Evolutionary conservation across 53 echinoderm and acorn worm genomes (phyloP), one percentile per base, ranked within the genome.

Genomic region (Echinarachnius parma): DNA sequence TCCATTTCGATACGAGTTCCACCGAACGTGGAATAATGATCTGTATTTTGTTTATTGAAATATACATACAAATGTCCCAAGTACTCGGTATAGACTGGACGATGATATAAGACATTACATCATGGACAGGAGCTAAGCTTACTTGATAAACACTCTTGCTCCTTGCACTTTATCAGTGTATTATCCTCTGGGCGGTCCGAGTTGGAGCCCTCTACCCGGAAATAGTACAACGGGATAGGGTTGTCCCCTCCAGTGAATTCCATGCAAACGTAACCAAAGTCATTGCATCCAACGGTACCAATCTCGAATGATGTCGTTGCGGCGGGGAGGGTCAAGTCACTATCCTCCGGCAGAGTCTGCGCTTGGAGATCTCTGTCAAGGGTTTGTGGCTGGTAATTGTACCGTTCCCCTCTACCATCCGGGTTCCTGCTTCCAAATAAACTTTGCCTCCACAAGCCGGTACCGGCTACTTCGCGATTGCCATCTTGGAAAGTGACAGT

Each of bases 241-340:
- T 62, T 64, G 60, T 86, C 83, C 35, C 93, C 93, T 31, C 81
- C 86, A 61, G 93, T 89, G 53, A 93, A 93, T 58, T 93, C 93
- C 10, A 88, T 66, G 52, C 93, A 93, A 27, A 93, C 33, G 69
- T 89, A 89, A 4, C 71, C 77, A 31, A 76, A 55, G 18, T 75
- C 82, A 9, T 80, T 82, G 35, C 93, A 93, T 28, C 93, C 93
- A 4, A 93, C 66, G 1, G 86, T 70, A n/a, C 93, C 93, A 1
- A 93, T 78, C 60, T 93, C 89, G 75, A 93, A 93, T 37, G 80
- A 49, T 14, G 81, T 81, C 18, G 54, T 11, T 21, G 83, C 79
- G 34, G 77, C 77, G 14, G 52, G 31, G 46, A 89, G 59, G 35
- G 81, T 49, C 65, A 93, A 57, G 16, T 76, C 67, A 15, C 54